Conservation (phyloP, 1,140 invertebrate genomes). For the Neodiprion virginianus region DNA sequence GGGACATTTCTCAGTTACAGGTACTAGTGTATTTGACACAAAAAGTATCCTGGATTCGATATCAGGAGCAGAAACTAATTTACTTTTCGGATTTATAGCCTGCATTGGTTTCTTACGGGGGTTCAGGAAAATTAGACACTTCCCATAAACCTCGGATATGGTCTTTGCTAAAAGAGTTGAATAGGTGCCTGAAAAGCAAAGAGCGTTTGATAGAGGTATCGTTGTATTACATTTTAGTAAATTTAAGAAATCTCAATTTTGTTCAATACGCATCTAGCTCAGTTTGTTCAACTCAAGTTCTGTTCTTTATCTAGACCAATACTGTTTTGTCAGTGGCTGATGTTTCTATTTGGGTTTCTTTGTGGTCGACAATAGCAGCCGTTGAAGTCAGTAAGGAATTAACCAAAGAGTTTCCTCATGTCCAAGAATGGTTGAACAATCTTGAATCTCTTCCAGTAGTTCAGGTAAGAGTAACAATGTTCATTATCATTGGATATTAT, state of each 20-base stretch:
- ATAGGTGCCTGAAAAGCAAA: conserved; percentile 44
- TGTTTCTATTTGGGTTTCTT: conserved; percentile 69
- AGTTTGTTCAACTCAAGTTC: background rate
- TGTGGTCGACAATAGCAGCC: conserved; percentile 66
- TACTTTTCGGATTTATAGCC: conserved; percentile 54
- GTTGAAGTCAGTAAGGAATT: conserved; percentile 55
- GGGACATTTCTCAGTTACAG: conserved; percentile 73
- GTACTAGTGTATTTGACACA: conserved; percentile 63
- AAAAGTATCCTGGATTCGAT: conserved; percentile 50
- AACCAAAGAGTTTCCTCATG: conserved; percentile 53
- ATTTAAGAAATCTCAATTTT: conserved; percentile 19
- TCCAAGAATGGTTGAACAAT: conserved; percentile 62
- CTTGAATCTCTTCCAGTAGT: conserved; percentile 61
- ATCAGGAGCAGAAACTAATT: conserved; percentile 53
- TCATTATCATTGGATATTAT: conserved; percentile 24
- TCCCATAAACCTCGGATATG: conserved; percentile 48
- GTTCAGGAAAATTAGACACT: conserved; percentile 39
- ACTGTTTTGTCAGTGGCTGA: conserved; percentile 62
- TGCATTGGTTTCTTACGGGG: conserved; percentile 47
- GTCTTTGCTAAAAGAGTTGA: conserved; percentile 49
- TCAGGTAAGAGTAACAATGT: conserved; percentile 54
- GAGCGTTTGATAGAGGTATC: conserved; percentile 57
- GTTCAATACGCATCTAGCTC: no score
- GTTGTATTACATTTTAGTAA: conserved; percentile 17
- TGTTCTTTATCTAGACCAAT: conserved; percentile 21